Conservation (phyloP, 2,888 invertebrate species). For the Crematogaster levior region DNA sequence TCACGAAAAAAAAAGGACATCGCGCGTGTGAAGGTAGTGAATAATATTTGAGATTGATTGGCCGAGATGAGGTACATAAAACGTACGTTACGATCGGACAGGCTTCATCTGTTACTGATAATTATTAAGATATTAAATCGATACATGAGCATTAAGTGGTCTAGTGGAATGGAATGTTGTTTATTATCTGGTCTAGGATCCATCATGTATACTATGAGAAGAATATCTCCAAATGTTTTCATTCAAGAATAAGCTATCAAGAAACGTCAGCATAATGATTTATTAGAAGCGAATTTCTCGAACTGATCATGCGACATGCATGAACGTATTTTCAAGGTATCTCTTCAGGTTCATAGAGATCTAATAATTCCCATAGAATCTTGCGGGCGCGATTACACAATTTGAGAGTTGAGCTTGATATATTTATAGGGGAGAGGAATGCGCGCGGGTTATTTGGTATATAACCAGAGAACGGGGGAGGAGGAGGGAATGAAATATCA, state of each 20-base stretch:
- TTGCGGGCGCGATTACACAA: neutral
- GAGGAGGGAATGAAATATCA: constrained; percentile 64
- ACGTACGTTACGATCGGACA: constrained; percentile 5
- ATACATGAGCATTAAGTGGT: constrained; percentile 8
- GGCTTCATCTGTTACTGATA: constrained; percentile 33
- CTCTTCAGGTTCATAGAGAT: too few relatives aligned
- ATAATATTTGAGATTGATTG: constrained; percentile 39
- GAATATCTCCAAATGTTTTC: neutral
- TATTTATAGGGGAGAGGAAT: constrained; percentile 20
- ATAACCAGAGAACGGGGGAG: constrained; percentile 20
- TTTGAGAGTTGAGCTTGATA: neutral
- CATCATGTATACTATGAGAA: neutral
- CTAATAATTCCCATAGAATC: neutral
- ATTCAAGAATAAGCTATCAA: neutral
- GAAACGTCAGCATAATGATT: neutral
- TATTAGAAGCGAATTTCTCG: neutral
- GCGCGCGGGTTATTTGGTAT: constrained; percentile 25
- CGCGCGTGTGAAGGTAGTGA: constrained; percentile 12
- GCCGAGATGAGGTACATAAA: constrained; percentile 23
- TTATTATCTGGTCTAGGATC: neutral
- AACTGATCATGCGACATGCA: neutral
- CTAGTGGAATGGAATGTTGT: constrained; percentile 27
- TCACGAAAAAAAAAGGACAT: constrained; percentile 51
- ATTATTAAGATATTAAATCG: constrained; percentile 35
- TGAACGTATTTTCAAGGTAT: neutral